A percentile compares a stretch with the other conserved stretches of the same genome.
Evolutionary conservation across 1,140 invertebrate species (phyloP).

Genomic region (Nixonia krombeini): DNA sequence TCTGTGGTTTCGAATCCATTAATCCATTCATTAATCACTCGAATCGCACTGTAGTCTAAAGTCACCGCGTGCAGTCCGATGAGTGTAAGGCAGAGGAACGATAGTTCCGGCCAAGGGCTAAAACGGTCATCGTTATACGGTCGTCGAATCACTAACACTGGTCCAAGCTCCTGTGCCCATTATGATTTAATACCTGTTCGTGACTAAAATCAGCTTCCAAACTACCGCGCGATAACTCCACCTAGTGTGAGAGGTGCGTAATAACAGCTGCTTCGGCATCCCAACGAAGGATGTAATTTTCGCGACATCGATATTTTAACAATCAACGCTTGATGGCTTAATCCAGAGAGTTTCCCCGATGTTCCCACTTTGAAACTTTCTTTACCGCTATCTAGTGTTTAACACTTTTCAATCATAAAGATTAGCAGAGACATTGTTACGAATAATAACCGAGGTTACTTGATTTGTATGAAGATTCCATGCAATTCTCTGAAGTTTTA

Average conservation of each 20-base stretch:
- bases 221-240: background rate
- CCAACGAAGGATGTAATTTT: constrained; percentile 31
- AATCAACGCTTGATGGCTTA: no score
- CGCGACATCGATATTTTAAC: background rate
- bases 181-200: constrained; percentile 41
- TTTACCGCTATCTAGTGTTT: no score
- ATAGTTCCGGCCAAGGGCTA: constrained; percentile 27
- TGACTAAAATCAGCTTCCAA: constrained; percentile 16
- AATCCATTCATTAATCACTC: constrained; percentile 62
- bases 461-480: no score
- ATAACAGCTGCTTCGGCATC: constrained; percentile 17
- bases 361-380: no score
- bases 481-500: no score
- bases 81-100: constrained; percentile 32
- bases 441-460: no score
- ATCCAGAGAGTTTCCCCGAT: no score
- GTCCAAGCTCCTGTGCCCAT: constrained; percentile 32
- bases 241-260: background rate
- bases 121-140: constrained; percentile 18
- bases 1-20: constrained; percentile 63
- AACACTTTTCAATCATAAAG: no score
- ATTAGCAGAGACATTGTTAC: no score
- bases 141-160: constrained; percentile 19
- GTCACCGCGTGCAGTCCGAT: constrained; percentile 37
- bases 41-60: constrained; percentile 38